Conservation (phyloP, 2,113 vertebrate species). For the Zingel zingel region DNA sequence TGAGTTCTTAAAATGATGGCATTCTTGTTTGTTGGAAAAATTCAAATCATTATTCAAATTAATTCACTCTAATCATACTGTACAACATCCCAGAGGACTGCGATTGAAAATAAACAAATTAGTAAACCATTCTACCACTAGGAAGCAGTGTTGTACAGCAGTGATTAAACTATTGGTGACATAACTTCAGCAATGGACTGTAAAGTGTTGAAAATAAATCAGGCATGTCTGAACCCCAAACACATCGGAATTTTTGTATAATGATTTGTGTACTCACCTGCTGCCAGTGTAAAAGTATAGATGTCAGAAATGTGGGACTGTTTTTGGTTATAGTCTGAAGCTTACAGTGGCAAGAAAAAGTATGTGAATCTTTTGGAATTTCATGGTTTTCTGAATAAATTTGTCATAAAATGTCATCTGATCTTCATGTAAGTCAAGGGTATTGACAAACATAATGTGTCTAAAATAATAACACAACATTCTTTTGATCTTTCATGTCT, state of each 20-base stretch:
- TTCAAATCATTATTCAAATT: no score
- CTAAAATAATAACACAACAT: no score
- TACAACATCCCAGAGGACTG: not conserved
- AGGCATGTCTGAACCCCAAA: not conserved
- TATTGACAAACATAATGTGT: no score
- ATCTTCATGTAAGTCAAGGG: no score
- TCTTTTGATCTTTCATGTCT: no score
- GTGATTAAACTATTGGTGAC: not conserved
- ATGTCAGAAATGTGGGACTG: not conserved
- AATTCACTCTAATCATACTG: no score
- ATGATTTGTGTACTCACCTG: not conserved
- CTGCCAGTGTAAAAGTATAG: not conserved
- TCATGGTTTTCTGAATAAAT: no score
- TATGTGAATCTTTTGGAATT: no score
- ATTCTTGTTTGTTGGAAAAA: not conserved
- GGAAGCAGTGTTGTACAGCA: not conserved
- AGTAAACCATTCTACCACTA: not conserved
- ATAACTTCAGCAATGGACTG: not conserved
- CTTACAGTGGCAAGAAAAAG: not conserved
- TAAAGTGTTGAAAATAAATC: not conserved
- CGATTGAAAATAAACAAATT: not conserved
- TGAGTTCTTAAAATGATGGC: not conserved
- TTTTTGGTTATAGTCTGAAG: not conserved
- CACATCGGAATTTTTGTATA: not conserved
- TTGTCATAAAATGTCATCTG: no score